Evolutionary conservation across 2,113 vertebrate genomes (phyloP).

Genomic region (Mustelus asterias): DNA sequence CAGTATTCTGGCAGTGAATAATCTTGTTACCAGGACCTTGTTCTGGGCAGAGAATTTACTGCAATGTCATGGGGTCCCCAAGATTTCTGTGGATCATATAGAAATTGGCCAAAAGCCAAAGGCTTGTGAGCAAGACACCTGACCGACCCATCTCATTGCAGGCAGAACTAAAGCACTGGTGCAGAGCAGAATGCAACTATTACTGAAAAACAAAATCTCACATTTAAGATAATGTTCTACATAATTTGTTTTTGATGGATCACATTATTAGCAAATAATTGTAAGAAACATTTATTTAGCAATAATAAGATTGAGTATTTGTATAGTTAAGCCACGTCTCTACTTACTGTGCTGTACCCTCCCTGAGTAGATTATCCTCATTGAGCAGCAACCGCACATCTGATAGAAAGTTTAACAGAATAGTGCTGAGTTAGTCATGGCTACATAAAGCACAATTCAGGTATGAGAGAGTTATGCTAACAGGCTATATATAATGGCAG

Average conservation of each 20-base stretch:
- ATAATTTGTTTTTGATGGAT: neutral
- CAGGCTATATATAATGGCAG: neutral
- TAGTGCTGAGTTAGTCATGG: neutral
- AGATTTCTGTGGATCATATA: neutral
- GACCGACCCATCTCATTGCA: too few relatives aligned
- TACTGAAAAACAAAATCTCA: neutral
- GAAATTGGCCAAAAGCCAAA: neutral
- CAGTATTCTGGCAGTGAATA: neutral
- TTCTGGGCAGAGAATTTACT: neutral
- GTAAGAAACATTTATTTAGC: neutral
- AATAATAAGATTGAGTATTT: neutral
- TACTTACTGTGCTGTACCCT: slow-evolving; percentile 93
- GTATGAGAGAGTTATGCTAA: neutral
- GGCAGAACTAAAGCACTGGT: neutral
- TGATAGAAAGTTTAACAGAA: slow-evolving; percentile 52
- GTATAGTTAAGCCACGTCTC: neutral
- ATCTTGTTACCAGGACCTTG: neutral
- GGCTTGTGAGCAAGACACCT: neutral
- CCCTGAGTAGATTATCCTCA: slow-evolving; percentile 96
- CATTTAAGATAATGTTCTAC: neutral
- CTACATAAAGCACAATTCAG: neutral
- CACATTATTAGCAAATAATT: neutral
- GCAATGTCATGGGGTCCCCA: neutral
- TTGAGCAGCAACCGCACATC: slow-evolving; percentile 94
- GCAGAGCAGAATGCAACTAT: neutral